phyloP scores from a whole-genome alignment of 2,113 vertebrate genomes.

The Macquaria ambigua region DNA sequence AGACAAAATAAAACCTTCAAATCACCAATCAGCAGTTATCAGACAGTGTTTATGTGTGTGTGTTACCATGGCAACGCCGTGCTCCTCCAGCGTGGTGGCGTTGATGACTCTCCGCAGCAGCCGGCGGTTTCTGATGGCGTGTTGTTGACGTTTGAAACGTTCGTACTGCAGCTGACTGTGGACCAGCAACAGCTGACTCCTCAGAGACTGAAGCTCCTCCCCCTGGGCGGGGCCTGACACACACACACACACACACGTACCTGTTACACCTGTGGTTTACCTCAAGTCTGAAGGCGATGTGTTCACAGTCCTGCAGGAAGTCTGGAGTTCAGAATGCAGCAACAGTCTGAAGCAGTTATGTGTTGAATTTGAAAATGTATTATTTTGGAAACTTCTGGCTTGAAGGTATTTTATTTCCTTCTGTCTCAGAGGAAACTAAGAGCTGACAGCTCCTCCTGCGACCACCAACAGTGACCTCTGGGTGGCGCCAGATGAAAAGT shows the following conservation, averaged over 20 bases:
- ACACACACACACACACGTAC: constrained; percentile 1
- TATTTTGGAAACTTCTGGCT: no score
- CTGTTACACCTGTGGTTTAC: no score
- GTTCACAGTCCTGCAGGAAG: not conserved
- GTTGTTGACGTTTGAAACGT: constrained; percentile 95
- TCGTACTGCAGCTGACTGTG: constrained; percentile 95
- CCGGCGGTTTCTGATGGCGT: constrained; percentile 93
- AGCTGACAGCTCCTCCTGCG: not conserved
- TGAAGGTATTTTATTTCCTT: not conserved
- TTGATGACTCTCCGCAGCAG: constrained; percentile 92
- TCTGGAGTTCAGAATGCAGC: not conserved
- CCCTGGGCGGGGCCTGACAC: constrained; percentile 87
- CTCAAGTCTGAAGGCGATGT: not conserved
- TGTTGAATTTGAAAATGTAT: no score
- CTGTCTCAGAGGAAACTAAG: not conserved
- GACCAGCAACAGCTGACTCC: constrained; percentile 91
- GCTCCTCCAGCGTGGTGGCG: constrained; percentile 92
- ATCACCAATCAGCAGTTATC: not conserved
- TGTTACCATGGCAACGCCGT: constrained; percentile 93
- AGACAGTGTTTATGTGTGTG: not conserved
- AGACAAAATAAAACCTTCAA: not conserved
- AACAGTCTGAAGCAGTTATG: no score
- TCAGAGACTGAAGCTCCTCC: constrained; percentile 91
- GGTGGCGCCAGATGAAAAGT: not conserved
- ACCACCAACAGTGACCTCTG: no score